A percentile compares a stretch with the other conserved stretches of the same genome.
phyloP scores from a whole-genome alignment of 2,888 invertebrate species.

The Diplazon laetatorius region DNA sequence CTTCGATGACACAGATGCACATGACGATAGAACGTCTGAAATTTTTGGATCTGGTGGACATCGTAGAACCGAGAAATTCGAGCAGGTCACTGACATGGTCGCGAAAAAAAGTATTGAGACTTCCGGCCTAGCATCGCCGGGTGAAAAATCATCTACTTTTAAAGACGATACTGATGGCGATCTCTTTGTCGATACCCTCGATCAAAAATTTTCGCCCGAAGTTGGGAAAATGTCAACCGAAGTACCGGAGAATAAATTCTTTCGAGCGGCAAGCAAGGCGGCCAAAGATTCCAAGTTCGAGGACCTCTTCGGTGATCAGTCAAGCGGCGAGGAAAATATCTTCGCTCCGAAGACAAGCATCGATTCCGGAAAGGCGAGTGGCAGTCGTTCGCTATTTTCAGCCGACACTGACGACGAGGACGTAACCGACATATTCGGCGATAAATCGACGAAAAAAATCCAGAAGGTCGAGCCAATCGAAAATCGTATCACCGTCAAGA shows the following conservation, averaged over 20 bases:
- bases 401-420: slow-evolving; percentile 69
- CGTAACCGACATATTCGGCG: slow-evolving; percentile 73
- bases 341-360: slow-evolving; percentile 72
- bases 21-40: slow-evolving; percentile 69
- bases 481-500: slow-evolving; percentile 69
- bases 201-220: slow-evolving; percentile 65
- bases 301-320: slow-evolving; percentile 77
- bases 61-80: slow-evolving; percentile 54
- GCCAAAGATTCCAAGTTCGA: slow-evolving; percentile 70
- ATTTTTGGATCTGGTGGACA: slow-evolving; percentile 70
- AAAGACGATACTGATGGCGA: slow-evolving; percentile 68
- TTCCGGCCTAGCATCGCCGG: slow-evolving; percentile 54
- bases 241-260: slow-evolving; percentile 49
- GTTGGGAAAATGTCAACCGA: slow-evolving; percentile 55
- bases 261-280: slow-evolving; percentile 55
- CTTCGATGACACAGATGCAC: slow-evolving; percentile 75
- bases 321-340: slow-evolving; percentile 77
- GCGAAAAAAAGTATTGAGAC: slow-evolving; percentile 48
- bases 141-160: slow-evolving; percentile 65
- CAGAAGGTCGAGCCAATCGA: slow-evolving; percentile 35
- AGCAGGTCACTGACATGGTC: slow-evolving; percentile 36
- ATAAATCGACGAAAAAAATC: slow-evolving; percentile 56
- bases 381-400: slow-evolving; percentile 69
- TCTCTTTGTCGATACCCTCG: slow-evolving; percentile 61
- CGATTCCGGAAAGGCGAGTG: slow-evolving; percentile 64